A percentile compares a stretch with the other conserved stretches of the same genome.
These are phyloP conservation scores for Otis tarda DNA, from an alignment of 2,113 vertebrate genomes.

Conservation along the genomic window DNA sequence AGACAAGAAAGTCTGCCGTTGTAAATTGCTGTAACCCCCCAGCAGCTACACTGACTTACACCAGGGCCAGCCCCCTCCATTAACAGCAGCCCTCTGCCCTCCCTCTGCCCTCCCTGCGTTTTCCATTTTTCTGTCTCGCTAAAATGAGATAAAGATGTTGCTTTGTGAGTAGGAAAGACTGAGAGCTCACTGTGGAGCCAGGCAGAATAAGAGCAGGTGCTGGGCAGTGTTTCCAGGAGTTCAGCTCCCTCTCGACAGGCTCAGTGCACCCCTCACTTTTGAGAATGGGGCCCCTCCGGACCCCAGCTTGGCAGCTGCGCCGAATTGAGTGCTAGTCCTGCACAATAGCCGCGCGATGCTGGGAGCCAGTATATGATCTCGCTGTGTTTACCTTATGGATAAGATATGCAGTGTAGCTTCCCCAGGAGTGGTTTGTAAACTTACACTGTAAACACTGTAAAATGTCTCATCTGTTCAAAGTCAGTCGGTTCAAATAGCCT, in stretches of 20 bases:
- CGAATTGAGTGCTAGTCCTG: background rate
- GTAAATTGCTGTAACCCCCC: background rate
- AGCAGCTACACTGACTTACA: background rate
- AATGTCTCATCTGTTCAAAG: constrained; percentile 4
- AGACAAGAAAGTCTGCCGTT: background rate
- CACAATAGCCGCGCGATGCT: background rate
- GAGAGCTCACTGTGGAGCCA: background rate
- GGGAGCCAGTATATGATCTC: background rate
- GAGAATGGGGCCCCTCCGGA: accelerated
- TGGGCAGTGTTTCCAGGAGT: background rate
- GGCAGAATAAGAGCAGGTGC: background rate
- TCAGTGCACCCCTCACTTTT: accelerated
- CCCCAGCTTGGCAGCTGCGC: background rate
- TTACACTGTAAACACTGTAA: background rate
- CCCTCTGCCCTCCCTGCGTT: background rate
- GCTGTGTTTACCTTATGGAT: background rate
- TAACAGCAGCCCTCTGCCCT: background rate
- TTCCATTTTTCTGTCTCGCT: background rate
- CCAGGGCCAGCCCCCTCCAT: background rate
- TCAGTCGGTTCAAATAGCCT: background rate
- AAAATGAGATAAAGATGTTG: background rate
- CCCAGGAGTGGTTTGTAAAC: background rate
- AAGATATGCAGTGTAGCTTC: background rate
- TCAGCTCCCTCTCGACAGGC: background rate
- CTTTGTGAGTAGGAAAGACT: background rate